Conservation (phyloP, 2,113 vertebrate genomes). For the Alligator sinensis region DNA sequence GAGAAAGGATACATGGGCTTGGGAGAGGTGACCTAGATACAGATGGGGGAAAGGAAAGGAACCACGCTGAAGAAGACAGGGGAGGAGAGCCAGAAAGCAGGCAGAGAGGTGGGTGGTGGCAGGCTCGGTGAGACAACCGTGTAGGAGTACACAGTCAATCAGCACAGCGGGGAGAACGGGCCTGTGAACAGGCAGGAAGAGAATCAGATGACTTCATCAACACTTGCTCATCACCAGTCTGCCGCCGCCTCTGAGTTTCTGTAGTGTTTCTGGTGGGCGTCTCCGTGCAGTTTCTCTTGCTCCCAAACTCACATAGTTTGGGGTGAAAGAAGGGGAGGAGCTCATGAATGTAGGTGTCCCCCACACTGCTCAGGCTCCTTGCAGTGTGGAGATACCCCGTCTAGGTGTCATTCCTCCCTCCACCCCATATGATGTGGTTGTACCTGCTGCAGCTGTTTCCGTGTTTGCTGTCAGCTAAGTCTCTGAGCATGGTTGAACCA, state of each 20-base stretch:
- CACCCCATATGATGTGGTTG: not conserved
- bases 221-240: not conserved
- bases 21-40: not conserved
- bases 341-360: not conserved
- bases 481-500: not conserved
- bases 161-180: not conserved
- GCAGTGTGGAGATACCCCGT: constrained; percentile 15
- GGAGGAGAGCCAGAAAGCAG: not conserved
- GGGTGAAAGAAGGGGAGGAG: not conserved
- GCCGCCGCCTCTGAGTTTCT: not conserved
- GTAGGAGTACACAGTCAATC: not conserved
- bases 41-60: constrained; percentile 25
- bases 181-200: fast-evolving
- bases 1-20: constrained; percentile 19
- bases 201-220: not conserved
- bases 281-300: not conserved
- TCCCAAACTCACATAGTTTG: not conserved
- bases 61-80: not conserved
- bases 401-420: constrained; percentile 29
- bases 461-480: constrained; percentile 44
- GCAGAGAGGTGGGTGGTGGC: not conserved
- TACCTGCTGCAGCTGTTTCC: constrained; percentile 49
- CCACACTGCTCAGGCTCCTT: fast-evolving
- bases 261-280: too few relatives aligned
- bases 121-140: fast-evolving